Evolutionary conservation across 2,113 vertebrate genomes (phyloP).

Genomic region (Colinus virginianus): DNA sequence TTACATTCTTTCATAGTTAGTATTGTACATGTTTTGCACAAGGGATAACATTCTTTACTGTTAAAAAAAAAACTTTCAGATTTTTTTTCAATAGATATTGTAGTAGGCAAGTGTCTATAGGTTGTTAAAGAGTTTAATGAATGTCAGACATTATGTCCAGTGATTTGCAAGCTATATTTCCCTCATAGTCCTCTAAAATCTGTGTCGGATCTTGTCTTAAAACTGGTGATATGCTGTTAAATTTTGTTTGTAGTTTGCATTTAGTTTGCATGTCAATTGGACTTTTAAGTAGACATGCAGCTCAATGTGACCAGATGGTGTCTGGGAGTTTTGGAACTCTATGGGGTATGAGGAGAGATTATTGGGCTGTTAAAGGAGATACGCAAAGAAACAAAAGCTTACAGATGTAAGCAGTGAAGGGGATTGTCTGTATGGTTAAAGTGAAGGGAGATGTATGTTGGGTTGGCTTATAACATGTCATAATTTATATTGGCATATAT

Average conservation of each 20-base stretch:
- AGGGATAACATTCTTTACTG: background rate
- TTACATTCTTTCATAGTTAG: background rate
- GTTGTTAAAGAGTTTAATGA: constrained; percentile 12
- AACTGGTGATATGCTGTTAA: constrained; percentile 72
- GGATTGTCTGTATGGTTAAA: constrained; percentile 1
- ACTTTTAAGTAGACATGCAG: constrained; percentile 70
- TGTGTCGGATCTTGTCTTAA: constrained; percentile 74
- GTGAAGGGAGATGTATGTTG: constrained; percentile 1
- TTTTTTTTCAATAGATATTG: constrained; percentile 29
- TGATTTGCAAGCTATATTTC: constrained; percentile 60
- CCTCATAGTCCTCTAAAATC: constrained; percentile 54
- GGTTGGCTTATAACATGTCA: constrained; percentile 30
- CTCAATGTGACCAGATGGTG: constrained; percentile 75
- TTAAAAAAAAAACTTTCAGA: background rate
- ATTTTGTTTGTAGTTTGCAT: constrained; percentile 75
- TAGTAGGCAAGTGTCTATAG: background rate
- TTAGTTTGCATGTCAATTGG: constrained; percentile 77
- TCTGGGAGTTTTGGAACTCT: constrained; percentile 74
- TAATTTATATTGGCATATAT: constrained; percentile 12
- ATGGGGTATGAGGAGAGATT: constrained; percentile 62
- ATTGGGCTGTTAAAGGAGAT: constrained; percentile 61
- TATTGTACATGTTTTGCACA: background rate
- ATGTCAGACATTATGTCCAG: constrained; percentile 41
- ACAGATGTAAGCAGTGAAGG: constrained; percentile 11
- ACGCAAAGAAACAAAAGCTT: constrained; percentile 58